Conservation (phyloP, 2,888 invertebrate genomes). For the Stramonita haemastoma region DNA sequence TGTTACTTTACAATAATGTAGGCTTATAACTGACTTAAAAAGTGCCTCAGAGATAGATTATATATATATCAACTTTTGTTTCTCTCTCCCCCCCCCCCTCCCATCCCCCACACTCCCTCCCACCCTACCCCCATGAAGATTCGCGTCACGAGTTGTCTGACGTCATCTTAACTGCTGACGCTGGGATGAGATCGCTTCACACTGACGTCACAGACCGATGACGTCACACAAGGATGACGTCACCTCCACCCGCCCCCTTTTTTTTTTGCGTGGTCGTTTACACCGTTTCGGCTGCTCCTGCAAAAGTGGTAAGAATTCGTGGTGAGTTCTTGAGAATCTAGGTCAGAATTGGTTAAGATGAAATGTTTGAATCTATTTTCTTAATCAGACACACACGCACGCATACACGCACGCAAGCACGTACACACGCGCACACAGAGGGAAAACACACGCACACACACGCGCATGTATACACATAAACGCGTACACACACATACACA, state of each 20-base stretch:
- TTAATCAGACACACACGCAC: too few species aligned
- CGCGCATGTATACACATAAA: too few species aligned
- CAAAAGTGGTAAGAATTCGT: not conserved
- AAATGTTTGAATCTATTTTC: not conserved
- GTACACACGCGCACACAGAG: too few species aligned
- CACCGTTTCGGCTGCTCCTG: not conserved
- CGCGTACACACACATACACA: too few species aligned
- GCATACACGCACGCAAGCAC: too few species aligned
- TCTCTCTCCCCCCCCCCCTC: too few species aligned
- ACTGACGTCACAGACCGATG: constrained; percentile 20
- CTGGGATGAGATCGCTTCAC: constrained; percentile 18
- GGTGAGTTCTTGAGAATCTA: too few species aligned
- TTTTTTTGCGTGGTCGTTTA: not conserved
- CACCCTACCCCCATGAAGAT: too few species aligned
- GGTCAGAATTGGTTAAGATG: not conserved
- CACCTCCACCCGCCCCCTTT: not conserved
- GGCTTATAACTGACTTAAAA: not conserved
- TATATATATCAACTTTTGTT: too few species aligned
- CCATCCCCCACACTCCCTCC: too few species aligned
- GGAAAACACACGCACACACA: too few species aligned
- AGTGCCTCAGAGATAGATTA: not conserved
- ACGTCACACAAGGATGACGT: constrained; percentile 22
- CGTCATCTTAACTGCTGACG: constrained; percentile 20
- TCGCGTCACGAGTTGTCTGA: constrained; percentile 11
- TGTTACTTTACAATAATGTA: too few species aligned